Conservation (phyloP, 2,113 vertebrate genomes). For the Pomatorhinus ruficollis region DNA sequence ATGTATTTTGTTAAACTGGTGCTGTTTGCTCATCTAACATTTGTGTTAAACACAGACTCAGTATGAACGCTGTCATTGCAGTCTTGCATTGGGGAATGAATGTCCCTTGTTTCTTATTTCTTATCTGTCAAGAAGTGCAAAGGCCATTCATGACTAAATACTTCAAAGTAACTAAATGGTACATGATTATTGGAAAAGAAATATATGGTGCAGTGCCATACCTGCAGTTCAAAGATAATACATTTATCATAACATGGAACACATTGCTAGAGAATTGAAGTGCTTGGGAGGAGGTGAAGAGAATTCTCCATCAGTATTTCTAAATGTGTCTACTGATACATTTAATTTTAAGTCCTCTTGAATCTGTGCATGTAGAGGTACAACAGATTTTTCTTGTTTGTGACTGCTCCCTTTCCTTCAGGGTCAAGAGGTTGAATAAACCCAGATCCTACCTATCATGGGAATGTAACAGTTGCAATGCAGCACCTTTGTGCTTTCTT, state of each 20-base stretch:
- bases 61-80: not conserved
- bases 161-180: not conserved
- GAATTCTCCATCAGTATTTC: not conserved
- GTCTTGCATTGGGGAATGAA: not conserved
- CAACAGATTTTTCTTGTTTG: not conserved
- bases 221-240: not conserved
- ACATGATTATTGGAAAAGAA: not conserved
- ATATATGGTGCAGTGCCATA: not conserved
- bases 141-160: not conserved
- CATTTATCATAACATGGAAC: not conserved
- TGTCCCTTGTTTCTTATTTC: not conserved
- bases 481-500: not conserved
- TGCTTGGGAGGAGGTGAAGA: not conserved
- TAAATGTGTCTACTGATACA: not conserved
- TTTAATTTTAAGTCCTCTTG: not conserved
- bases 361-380: not conserved
- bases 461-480: not conserved
- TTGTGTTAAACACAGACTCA: not conserved
- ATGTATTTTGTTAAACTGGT: not conserved
- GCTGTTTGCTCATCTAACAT: not conserved
- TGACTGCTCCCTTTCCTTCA: not conserved
- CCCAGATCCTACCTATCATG: not conserved
- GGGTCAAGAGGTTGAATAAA: not conserved
- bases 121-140: not conserved
- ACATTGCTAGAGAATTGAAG: not conserved